These are phyloP conservation scores for Conus canariensis DNA, from an alignment of 2,888 invertebrate genomes.

Conservation along the genomic window DNA sequence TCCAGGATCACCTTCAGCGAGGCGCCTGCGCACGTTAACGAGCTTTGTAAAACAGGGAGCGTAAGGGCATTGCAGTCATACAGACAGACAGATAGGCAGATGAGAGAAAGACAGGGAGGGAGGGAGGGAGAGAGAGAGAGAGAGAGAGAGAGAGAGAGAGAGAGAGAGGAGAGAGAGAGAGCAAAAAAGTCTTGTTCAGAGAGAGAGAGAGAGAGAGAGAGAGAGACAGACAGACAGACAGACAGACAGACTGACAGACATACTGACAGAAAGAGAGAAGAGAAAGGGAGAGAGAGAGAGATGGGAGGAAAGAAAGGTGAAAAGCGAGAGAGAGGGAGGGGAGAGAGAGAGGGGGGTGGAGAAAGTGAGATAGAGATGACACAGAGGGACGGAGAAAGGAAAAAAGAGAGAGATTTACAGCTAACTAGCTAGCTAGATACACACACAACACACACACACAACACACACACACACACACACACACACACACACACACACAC, in stretches of 20 bases:
- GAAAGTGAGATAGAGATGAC: no score
- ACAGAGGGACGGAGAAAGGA: no score
- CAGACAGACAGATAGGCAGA: neutral
- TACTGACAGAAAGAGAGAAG: neutral
- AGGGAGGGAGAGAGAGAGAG: neutral
- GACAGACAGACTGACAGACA: no score
- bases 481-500: neutral
- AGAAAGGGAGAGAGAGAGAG: neutral
- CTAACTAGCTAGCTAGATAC: no score
- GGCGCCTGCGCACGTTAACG: conserved; percentile 38
- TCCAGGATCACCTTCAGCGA: conserved; percentile 49
- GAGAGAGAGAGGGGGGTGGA: neutral
- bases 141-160: neutral
- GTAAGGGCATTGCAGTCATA: neutral
- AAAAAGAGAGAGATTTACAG: no score
- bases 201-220: neutral
- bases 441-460: no score
- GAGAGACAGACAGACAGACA: conserved; percentile 1
- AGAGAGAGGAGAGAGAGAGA: neutral
- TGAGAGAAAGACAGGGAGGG: neutral
- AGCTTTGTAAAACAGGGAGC: no score
- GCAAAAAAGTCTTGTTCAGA: neutral
- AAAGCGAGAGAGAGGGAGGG: neutral
- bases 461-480: no score
- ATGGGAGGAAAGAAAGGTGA: neutral